phyloP scores from a whole-genome alignment of 1,140 invertebrate genomes.

The Cydia splendana region DNA sequence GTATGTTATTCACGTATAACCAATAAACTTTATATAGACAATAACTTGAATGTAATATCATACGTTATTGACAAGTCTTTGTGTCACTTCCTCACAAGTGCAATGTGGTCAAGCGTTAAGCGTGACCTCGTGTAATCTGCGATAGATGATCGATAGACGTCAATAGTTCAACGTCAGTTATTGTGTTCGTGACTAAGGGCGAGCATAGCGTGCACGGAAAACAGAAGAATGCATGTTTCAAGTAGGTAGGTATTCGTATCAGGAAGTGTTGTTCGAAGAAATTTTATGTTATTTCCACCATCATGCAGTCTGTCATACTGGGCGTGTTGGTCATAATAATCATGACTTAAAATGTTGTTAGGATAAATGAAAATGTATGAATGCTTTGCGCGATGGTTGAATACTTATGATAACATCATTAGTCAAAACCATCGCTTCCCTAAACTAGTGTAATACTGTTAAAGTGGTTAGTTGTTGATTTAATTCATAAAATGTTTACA shows the following conservation, averaged over 20 bases:
- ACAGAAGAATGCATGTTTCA: not conserved
- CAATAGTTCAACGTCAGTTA: constrained; percentile 7
- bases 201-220: constrained; percentile 5
- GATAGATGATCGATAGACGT: not conserved
- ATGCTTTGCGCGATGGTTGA: not conserved
- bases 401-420: not conserved
- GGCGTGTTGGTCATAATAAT: no score
- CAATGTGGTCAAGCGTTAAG: constrained; percentile 17
- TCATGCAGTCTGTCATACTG: no score
- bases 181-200: not conserved
- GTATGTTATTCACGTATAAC: not conserved
- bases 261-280: no score
- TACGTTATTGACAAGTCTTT: constrained; percentile 2
- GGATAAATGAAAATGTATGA: no score
- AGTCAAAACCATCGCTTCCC: not conserved
- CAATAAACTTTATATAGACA: not conserved
- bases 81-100: constrained; percentile 26
- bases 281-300: no score
- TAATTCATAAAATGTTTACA: not conserved
- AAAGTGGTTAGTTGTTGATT: not conserved
- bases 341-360: no score
- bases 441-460: not conserved
- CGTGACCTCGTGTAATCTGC: constrained; percentile 6
- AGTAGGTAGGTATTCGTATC: no score
- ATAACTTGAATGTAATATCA: not conserved